Base-by-base conservation (phyloP, 2,888 invertebrate species). In the Calliopum simillimum region DNA sequence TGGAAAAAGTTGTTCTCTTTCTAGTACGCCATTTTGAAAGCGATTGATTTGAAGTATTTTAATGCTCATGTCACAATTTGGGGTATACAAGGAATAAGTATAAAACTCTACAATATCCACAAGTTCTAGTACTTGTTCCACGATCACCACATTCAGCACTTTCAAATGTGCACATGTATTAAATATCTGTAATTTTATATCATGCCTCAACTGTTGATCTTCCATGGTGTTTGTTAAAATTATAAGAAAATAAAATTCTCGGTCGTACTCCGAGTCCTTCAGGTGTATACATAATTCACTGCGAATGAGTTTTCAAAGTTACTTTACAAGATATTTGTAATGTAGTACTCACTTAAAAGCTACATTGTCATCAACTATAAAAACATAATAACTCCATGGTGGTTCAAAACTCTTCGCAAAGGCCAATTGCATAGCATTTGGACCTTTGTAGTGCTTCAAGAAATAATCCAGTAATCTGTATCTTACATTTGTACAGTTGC, bases 1-100 rank as follows among this genome's bases (percentile, higher is more conserved):
- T 0, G 79, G 77, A 71, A 81, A 81, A 0, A 82, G 49, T 1
- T 73, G 66, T 1, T 56, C 8, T 6, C 66, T 14, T 23, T 13
- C 4, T 1, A 73, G 58, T 5, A 59, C 62, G 1, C 76, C 76
- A 12, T 74, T 70, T 1, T 61, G 65, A 12, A 78, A 82, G 5
- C 72, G 69, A 69, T 79, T 77, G 2, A 77, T 16, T 3, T 73
- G 56, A 14, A 71, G 21, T 0, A 79, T 59, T 2, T 63, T 74
- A 1, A 79, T 33, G 0, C n/a, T 16, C 0, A 67, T 58, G 8
- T 59, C 65, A 41, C 75, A 76, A 1, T 71, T 21, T 4, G 23
- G 41, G 2, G 33, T 16, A 53, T 16, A 64, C 11, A 55, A 6
- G 1, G 14, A 11, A 47, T 56, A 64, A 13, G 69, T 19, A 49